These are phyloP conservation scores for Aporrectodea caliginosa DNA, from an alignment of 1,140 invertebrate genomes.

Conservation along the genomic window DNA sequence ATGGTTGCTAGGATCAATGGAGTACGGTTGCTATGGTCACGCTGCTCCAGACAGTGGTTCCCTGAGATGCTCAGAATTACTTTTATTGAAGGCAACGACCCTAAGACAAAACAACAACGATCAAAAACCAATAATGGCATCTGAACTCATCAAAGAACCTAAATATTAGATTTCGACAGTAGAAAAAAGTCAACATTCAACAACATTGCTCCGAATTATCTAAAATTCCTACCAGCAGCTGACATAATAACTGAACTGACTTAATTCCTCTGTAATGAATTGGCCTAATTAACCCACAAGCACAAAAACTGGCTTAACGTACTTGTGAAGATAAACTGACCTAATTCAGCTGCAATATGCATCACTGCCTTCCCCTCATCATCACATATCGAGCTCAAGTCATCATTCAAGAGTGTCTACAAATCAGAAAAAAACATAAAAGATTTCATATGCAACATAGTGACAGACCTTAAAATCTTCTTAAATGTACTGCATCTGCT, in stretches of 20 bases:
- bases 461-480: not conserved
- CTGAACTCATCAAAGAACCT: not conserved
- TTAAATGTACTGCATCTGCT: too few species aligned
- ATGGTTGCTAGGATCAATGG: slow-evolving; percentile 52
- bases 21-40: slow-evolving; percentile 47
- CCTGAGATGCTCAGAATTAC: slow-evolving; percentile 52
- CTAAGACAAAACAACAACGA: slow-evolving; percentile 36
- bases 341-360: slow-evolving; percentile 36
- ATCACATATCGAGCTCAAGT: slow-evolving; percentile 22
- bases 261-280: too few species aligned
- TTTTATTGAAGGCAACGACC: slow-evolving; percentile 49
- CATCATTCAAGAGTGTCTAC: slow-evolving; percentile 32
- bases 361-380: slow-evolving; percentile 36
- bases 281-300: too few species aligned
- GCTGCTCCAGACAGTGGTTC: slow-evolving; percentile 40
- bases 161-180: too few species aligned
- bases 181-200: too few species aligned
- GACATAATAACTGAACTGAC: too few species aligned
- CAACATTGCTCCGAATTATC: too few species aligned
- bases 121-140: not conserved
- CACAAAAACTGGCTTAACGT: too few species aligned
- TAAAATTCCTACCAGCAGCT: too few species aligned
- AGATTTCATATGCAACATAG: not conserved
- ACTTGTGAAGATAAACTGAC: too few species aligned
- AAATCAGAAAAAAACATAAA: slow-evolving; percentile 17